Evolutionary conservation across 2,888 invertebrate species (phyloP).

Genomic region (Sinhomidia bicolor): DNA sequence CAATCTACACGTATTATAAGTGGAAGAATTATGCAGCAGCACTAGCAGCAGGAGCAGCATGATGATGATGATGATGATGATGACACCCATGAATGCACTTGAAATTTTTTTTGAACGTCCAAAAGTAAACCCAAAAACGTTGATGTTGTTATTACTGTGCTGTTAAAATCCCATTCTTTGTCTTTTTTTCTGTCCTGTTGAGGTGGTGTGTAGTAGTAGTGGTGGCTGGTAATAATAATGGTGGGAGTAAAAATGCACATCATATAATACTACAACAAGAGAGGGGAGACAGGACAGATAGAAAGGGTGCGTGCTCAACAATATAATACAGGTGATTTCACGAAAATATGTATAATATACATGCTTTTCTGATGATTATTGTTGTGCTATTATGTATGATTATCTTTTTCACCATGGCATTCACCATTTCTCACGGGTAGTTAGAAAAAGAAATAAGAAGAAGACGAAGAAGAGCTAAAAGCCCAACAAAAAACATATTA

Average conservation of each 20-base stretch:
- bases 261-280: too few species aligned
- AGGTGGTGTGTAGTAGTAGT: too few species aligned
- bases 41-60: too few species aligned
- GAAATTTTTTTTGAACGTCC: neutral
- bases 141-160: too few species aligned
- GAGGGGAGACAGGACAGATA: neutral
- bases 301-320: constrained; percentile 69
- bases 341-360: too few species aligned
- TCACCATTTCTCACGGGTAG: constrained; percentile 70
- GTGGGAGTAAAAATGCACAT: constrained; percentile 33
- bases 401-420: constrained; percentile 62
- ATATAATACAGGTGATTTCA: constrained; percentile 65
- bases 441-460: too few species aligned
- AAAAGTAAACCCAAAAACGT: constrained; percentile 16
- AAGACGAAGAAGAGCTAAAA: too few species aligned
- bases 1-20: neutral
- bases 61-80: too few species aligned
- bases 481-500: too few species aligned
- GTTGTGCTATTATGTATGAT: constrained; percentile 31
- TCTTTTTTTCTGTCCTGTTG: neutral
- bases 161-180: constrained; percentile 27
- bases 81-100: neutral
- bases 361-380: constrained; percentile 13
- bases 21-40: constrained; percentile 1
- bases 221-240: too few species aligned